Evolutionary conservation across 2,888 invertebrate species (phyloP).

Genomic region (Laspeyria flexula): DNA sequence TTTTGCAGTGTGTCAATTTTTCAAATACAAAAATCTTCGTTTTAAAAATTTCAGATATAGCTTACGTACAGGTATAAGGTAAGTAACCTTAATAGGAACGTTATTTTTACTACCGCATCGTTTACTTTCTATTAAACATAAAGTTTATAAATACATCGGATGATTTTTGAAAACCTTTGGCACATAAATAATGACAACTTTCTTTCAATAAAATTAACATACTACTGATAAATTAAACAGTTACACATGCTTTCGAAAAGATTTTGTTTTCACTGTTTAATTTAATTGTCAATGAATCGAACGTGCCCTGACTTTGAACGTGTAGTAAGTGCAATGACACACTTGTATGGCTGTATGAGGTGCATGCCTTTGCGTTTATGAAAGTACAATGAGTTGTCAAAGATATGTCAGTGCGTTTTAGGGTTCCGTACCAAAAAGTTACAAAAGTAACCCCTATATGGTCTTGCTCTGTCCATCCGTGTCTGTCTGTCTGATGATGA

Average conservation of each 20-base stretch:
- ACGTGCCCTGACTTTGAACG: slow-evolving; percentile 13
- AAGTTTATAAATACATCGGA: background rate
- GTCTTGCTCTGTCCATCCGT: too few relatives aligned
- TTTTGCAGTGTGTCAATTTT: too few relatives aligned
- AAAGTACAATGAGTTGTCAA: slow-evolving; percentile 30
- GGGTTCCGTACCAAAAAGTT: too few relatives aligned
- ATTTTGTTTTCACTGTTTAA: slow-evolving; percentile 29
- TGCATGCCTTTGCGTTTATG: slow-evolving; percentile 43
- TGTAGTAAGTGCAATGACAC: slow-evolving; percentile 43
- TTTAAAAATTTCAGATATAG: too few relatives aligned
- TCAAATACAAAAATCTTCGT: too few relatives aligned
- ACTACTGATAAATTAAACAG: slow-evolving; percentile 1
- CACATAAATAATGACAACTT: slow-evolving; percentile 3
- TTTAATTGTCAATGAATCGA: slow-evolving; percentile 20
- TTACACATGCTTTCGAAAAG: slow-evolving; percentile 26
- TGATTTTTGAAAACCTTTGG: background rate
- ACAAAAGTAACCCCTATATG: too few relatives aligned
- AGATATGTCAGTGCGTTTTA: slow-evolving; percentile 13
- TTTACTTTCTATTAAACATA: background rate
- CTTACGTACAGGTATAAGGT: too few relatives aligned
- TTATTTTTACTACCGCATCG: background rate
- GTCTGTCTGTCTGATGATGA: too few relatives aligned
- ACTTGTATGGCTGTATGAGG: slow-evolving; percentile 20
- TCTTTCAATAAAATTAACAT: slow-evolving; percentile 7
- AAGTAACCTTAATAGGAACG: too few relatives aligned